These are phyloP conservation scores for Tridacna crocea DNA, from an alignment of 2,888 invertebrate genomes.

Conservation along the genomic window DNA sequence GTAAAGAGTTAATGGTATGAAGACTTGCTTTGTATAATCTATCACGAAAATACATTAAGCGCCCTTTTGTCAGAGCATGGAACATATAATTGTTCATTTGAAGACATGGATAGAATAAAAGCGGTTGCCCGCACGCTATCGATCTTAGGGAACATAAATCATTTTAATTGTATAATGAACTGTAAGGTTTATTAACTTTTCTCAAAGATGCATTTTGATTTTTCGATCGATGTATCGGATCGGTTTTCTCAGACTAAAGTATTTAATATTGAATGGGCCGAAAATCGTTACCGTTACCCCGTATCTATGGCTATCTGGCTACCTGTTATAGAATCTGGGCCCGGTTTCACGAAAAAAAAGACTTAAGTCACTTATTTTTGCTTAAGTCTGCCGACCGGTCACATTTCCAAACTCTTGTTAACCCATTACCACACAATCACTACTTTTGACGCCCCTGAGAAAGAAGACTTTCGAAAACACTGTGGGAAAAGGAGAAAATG, in stretches of 20 bases:
- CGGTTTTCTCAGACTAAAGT: constrained; percentile 18
- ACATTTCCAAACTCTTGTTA: no score
- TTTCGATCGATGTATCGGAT: constrained; percentile 16
- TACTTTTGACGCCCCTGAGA: no score
- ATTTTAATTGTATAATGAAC: constrained; percentile 10
- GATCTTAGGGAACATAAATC: neutral
- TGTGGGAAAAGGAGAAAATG: constrained; percentile 1
- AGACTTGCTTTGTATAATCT: no score
- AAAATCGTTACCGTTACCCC: neutral
- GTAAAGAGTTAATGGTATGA: neutral
- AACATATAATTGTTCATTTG: neutral
- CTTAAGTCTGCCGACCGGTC: no score
- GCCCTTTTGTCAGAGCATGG: no score
- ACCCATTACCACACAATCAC: no score
- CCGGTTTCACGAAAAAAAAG: no score
- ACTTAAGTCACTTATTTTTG: no score
- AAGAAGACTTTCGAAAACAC: neutral
- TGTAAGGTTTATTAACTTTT: constrained; percentile 11
- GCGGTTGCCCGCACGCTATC: neutral
- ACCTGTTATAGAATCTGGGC: no score
- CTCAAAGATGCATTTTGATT: constrained; percentile 15
- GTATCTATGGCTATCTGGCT: no score
- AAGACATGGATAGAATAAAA: constrained; percentile 2
- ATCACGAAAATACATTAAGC: no score
- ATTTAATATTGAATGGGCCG: neutral